Evolutionary conservation across 2,797 vertebrate genomes (phyloP).

Genomic region (Acropternis orthonyx): DNA sequence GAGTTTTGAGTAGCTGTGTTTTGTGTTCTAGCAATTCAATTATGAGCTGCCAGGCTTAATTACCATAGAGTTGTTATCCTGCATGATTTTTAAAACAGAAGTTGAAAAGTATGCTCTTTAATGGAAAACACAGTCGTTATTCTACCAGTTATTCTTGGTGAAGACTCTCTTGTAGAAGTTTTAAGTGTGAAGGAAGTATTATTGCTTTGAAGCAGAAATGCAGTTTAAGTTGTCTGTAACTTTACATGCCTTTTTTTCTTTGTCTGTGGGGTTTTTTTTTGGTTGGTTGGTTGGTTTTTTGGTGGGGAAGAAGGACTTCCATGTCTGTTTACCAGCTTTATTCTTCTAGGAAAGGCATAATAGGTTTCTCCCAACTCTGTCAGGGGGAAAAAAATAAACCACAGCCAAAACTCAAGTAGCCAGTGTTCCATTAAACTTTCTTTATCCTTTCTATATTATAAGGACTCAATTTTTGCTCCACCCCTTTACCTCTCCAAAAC

Average conservation of each 20-base stretch:
- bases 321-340: neutral
- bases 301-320: neutral
- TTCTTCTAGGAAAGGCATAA: neutral
- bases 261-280: neutral
- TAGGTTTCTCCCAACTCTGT: neutral
- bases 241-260: neutral
- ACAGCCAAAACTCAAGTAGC: neutral
- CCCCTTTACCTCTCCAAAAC: neutral
- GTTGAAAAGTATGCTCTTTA: neutral
- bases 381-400: neutral
- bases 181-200: neutral
- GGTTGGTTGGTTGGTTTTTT: neutral
- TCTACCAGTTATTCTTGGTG: neutral
- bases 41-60: constrained; percentile 50
- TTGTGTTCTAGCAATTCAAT: constrained; percentile 49
- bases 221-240: neutral
- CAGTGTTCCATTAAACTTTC: neutral
- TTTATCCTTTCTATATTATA: neutral
- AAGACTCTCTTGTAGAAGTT: neutral
- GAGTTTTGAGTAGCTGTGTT: constrained; percentile 19
- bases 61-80: constrained; percentile 9
- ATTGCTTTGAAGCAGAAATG: neutral
- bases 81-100: neutral
- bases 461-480: neutral
- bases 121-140: neutral